phyloP scores from a whole-genome alignment of 2,888 invertebrate genomes.

The Antitype chi region DNA sequence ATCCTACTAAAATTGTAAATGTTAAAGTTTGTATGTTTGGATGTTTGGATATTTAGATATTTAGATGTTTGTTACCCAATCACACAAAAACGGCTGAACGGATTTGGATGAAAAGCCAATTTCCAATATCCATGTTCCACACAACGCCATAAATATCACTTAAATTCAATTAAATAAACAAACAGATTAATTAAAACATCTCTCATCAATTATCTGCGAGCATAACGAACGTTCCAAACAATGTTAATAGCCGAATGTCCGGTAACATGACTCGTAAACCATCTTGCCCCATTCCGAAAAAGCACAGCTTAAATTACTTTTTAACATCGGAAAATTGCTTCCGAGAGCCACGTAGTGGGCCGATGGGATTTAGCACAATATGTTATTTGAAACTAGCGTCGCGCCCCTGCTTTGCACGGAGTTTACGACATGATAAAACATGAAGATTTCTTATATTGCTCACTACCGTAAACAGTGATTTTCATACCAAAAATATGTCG shows the following conservation, averaged over 20 bases:
- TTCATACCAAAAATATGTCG: neutral
- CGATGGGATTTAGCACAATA: conserved; percentile 33
- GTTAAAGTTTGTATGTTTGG: no score
- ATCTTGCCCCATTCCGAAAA: conserved; percentile 41
- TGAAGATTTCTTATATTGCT: neutral
- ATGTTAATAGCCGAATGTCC: conserved; percentile 34
- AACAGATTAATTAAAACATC: conserved; percentile 16
- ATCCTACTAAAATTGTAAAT: no score
- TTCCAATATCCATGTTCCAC: neutral
- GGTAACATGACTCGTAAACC: conserved; percentile 42
- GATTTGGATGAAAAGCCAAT: no score
- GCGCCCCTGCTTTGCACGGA: neutral
- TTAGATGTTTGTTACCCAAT: no score
- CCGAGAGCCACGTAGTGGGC: conserved; percentile 27
- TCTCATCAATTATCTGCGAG: conserved; percentile 20
- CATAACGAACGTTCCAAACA: conserved; percentile 10
- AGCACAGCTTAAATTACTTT: conserved; percentile 63
- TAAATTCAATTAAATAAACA: conserved; percentile 2
- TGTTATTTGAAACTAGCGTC: neutral
- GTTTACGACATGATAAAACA: neutral
- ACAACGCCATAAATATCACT: conserved; percentile 14
- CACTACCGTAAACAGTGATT: no score
- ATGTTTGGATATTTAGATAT: no score
- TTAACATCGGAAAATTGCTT: conserved; percentile 70
- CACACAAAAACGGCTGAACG: no score